phyloP scores from a whole-genome alignment of 2,113 vertebrate species.

The Oncorhynchus nerka region DNA sequence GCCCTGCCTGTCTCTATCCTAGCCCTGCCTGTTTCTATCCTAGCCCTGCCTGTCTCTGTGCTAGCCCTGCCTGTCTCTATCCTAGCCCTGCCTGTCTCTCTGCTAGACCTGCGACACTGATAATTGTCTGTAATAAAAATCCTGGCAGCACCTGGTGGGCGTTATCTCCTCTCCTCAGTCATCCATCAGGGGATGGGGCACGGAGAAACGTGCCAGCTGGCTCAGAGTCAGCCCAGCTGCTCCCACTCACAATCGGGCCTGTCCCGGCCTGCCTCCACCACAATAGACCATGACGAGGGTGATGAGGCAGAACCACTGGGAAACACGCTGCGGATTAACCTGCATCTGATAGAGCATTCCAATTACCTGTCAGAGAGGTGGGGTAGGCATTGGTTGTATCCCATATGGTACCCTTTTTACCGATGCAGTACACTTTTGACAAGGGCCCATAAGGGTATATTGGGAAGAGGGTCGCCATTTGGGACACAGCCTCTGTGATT shows the following conservation, averaged over 20 bases:
- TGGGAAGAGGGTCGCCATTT: not conserved
- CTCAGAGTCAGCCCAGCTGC: no score
- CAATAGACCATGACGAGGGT: conserved; percentile 26
- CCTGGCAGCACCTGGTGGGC: conserved; percentile 30
- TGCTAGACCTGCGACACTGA: conserved; percentile 34
- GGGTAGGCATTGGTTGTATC: conserved; percentile 22
- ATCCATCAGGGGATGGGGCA: conserved; percentile 44
- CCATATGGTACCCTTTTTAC: no score
- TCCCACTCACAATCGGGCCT: conserved; percentile 16
- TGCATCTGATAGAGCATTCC: conserved; percentile 39
- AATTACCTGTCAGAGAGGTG: conserved; percentile 34
- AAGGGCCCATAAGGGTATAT: no score
- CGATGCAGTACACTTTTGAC: no score
- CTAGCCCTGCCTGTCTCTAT: no score
- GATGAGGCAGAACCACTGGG: conserved; percentile 50
- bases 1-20: no score
- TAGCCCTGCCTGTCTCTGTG: no score
- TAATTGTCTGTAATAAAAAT: conserved; percentile 47
- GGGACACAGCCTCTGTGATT: conserved; percentile 12
- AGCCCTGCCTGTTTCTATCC: no score
- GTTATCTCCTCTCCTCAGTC: conserved; percentile 24
- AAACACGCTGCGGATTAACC: conserved; percentile 24
- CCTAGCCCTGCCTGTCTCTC: no score
- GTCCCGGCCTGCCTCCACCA: conserved; percentile 20
- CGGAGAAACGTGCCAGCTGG: no score